These are phyloP conservation scores for Cynocephalus volans DNA, from an alignment of 2,113 vertebrate genomes.

Conservation along the genomic window DNA sequence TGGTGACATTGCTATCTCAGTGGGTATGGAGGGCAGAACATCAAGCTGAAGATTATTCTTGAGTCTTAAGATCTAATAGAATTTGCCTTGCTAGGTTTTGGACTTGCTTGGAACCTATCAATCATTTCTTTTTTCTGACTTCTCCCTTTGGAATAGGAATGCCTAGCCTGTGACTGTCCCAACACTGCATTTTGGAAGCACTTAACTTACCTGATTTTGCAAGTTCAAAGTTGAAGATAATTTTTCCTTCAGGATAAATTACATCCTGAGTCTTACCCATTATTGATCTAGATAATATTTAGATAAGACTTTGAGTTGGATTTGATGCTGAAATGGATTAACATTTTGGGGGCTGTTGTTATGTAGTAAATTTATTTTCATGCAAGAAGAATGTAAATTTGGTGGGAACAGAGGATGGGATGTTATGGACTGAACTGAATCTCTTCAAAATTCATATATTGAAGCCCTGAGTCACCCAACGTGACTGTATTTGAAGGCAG, in stretches of 20 bases:
- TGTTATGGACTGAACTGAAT: neutral
- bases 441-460: too few relatives aligned
- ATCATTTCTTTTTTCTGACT: neutral
- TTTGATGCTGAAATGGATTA: neutral
- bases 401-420: neutral
- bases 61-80: neutral
- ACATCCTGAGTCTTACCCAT: too few relatives aligned
- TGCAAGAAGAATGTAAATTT: neutral
- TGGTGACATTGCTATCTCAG: neutral
- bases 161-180: neutral
- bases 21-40: too few relatives aligned
- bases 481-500: neutral
- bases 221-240: neutral
- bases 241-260: neutral
- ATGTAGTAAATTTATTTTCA: neutral
- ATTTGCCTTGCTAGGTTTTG: neutral
- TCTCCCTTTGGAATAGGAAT: neutral
- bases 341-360: neutral
- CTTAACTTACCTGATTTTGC: neutral
- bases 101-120: neutral
- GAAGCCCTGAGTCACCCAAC: neutral
- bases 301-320: neutral
- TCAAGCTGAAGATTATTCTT: neutral
- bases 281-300: neutral
- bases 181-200: neutral